Conservation (phyloP, 2,113 vertebrate species). For the Theristicus caerulescens region DNA sequence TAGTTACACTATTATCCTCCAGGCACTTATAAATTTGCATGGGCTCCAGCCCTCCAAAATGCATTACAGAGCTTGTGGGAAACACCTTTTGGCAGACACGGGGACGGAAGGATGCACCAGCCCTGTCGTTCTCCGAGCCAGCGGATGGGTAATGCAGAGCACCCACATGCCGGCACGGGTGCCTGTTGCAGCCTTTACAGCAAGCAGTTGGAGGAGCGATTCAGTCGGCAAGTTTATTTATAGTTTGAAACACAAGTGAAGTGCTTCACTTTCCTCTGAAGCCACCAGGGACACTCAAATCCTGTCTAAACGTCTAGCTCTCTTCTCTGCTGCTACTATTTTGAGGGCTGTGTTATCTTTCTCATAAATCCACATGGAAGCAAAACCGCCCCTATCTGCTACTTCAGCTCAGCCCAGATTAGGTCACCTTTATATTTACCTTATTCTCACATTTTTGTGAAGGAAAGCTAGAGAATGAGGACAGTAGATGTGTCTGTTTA, state of each 20-base stretch:
- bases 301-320: background rate
- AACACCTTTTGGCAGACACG: background rate
- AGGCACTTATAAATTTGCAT: background rate
- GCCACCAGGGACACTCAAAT: background rate
- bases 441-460: background rate
- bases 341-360: background rate
- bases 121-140: background rate
- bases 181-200: background rate
- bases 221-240: background rate
- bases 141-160: background rate
- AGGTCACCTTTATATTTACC: background rate
- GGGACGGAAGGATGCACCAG: background rate
- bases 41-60: background rate
- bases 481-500: background rate
- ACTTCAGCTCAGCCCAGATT: background rate
- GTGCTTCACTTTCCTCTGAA: background rate
- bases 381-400: background rate
- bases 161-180: accelerated
- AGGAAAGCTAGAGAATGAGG: background rate
- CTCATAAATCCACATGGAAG: background rate
- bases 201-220: background rate
- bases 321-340: background rate
- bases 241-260: background rate
- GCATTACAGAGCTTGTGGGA: background rate
- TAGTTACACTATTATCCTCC: background rate